phyloP scores from a whole-genome alignment of 1,140 invertebrate species.

The Neodiprion virginianus region DNA sequence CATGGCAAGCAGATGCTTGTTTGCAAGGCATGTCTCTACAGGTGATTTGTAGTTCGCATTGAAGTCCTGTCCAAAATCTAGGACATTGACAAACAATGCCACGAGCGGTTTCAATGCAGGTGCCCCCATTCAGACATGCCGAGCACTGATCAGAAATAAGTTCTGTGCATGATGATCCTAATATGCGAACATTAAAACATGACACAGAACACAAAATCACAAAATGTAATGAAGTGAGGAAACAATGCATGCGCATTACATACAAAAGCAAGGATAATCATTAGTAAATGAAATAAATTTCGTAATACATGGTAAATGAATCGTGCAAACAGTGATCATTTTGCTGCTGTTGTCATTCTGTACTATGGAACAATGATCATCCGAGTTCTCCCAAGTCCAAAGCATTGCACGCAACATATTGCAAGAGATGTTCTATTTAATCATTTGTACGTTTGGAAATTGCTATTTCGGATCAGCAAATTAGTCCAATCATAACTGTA shows the following conservation, averaged over 20 bases:
- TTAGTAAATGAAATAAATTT: neutral
- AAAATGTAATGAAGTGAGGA: neutral
- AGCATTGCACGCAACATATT: no score
- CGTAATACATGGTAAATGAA: slow-evolving; percentile 12
- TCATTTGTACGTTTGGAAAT: no score
- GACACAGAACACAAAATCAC: neutral
- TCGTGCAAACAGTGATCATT: neutral
- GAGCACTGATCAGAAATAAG: slow-evolving; percentile 40
- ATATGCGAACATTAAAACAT: slow-evolving; percentile 2
- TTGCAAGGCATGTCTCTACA: slow-evolving; percentile 66
- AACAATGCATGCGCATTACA: neutral
- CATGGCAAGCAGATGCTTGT: slow-evolving; percentile 65
- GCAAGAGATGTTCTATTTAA: no score
- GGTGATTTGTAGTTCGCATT: slow-evolving; percentile 54
- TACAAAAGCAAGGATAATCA: neutral
- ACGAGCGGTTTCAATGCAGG: slow-evolving; percentile 64
- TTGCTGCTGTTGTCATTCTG: no score
- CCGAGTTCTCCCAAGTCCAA: no score
- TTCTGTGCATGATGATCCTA: slow-evolving; percentile 42
- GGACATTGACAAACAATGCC: slow-evolving; percentile 64
- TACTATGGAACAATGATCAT: no score
- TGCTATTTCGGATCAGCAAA: no score
- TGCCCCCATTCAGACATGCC: slow-evolving; percentile 69
- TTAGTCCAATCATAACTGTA: no score
- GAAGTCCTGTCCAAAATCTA: slow-evolving; percentile 65